Evolutionary conservation across 2,888 invertebrate genomes (phyloP).

Genomic region (Ormyrus pomaceus): DNA sequence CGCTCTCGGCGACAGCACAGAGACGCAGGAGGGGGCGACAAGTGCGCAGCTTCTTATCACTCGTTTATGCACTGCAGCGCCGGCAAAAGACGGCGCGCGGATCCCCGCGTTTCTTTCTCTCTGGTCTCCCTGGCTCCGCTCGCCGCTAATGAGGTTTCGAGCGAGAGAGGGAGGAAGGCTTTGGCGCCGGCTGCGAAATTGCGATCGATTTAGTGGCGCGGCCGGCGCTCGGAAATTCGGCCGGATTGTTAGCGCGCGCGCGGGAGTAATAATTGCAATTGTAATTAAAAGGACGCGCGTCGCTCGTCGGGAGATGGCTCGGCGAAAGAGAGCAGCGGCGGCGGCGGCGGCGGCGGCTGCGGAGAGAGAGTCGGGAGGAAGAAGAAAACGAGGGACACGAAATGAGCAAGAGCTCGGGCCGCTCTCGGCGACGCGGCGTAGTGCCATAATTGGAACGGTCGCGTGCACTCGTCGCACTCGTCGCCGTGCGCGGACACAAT

Average conservation of each 20-base stretch:
- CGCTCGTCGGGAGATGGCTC: conserved; percentile 30
- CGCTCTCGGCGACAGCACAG: background rate
- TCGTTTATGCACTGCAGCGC: background rate
- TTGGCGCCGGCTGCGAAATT: background rate
- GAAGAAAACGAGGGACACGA: conserved; percentile 50
- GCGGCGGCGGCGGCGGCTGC: too few relatives aligned
- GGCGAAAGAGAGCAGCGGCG: conserved; percentile 27
- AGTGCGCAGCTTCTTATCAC: conserved; percentile 29
- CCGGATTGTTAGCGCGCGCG: conserved; percentile 67
- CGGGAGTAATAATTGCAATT: conserved; percentile 71
- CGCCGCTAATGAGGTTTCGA: conserved; percentile 24
- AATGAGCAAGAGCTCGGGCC: conserved; percentile 50
- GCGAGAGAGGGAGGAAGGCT: background rate
- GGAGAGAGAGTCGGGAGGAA: conserved; percentile 13
- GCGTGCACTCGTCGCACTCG: conserved; percentile 65
- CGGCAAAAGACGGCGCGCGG: background rate
- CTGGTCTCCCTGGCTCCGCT: background rate
- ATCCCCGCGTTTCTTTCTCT: background rate
- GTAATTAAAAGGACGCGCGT: conserved; percentile 68
- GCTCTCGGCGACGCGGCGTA: conserved; percentile 61
- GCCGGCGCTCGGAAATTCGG: background rate
- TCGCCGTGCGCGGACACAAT: conserved; percentile 66
- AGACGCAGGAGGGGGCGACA: background rate
- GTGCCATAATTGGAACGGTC: conserved; percentile 73
- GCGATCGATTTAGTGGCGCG: background rate